Evolutionary conservation across 1,140 invertebrate genomes (phyloP).

Genomic region (Drosophila suzukii): DNA sequence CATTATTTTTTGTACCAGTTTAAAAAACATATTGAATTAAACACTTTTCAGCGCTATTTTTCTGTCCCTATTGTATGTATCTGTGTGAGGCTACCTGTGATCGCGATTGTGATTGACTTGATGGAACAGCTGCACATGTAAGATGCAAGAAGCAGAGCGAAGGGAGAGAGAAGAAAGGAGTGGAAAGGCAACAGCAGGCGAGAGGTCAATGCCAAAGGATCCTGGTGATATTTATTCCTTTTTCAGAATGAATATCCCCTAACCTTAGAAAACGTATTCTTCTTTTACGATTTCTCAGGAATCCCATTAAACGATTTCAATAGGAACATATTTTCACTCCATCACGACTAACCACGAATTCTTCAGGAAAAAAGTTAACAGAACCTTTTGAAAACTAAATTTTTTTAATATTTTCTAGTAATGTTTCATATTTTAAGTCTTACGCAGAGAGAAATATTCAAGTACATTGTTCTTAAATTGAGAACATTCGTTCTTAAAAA

Average conservation of each 20-base stretch:
- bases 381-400: too few species aligned
- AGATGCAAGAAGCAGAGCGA: conserved; percentile 1
- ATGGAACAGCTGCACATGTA: conserved; percentile 67
- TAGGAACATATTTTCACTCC: too few species aligned
- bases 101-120: conserved; percentile 43
- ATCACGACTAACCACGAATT: not conserved
- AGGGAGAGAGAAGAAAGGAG: not conserved
- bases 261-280: not conserved
- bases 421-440: too few species aligned
- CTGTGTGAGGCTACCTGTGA: conserved; percentile 58
- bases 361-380: not conserved
- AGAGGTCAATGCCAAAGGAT: conserved; percentile 35
- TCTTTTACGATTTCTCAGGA: not conserved
- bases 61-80: not conserved
- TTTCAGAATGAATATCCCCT: not conserved
- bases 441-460: too few species aligned
- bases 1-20: not conserved
- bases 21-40: not conserved
- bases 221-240: conserved; percentile 1
- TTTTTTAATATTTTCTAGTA: too few species aligned
- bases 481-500: too few species aligned
- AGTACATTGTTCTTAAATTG: too few species aligned
- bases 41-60: not conserved
- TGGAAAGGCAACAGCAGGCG: conserved; percentile 5
- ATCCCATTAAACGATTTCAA: not conserved